Conservation (phyloP, 1,140 invertebrate species). For the Orchestia grillus region DNA sequence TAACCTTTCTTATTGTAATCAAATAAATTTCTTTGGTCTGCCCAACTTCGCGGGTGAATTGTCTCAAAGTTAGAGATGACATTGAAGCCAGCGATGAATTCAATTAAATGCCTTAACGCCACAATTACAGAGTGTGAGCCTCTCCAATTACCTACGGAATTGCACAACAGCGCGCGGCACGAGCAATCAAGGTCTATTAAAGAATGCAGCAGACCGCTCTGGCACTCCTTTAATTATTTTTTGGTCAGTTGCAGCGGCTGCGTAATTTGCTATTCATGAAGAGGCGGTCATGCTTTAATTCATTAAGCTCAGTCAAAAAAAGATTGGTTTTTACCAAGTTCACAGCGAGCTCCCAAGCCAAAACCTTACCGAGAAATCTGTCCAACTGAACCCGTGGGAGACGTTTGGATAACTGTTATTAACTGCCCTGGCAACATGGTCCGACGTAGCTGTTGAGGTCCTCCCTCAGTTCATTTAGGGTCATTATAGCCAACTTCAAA, state of each 20-base stretch:
- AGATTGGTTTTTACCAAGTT: not conserved
- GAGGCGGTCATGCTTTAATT: not conserved
- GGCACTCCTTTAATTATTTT: conserved; percentile 2
- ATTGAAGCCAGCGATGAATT: not conserved
- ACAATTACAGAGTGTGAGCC: not conserved
- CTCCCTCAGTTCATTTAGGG: not conserved
- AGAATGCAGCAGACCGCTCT: not conserved
- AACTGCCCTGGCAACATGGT: not conserved
- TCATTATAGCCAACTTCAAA: not conserved
- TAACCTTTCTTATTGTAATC: too few species aligned
- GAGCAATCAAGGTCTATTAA: not conserved
- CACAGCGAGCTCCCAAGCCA: not conserved
- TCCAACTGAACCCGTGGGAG: not conserved
- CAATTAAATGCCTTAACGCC: not conserved
- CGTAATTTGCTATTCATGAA: not conserved
- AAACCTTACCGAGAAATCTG: not conserved
- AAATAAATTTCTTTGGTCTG: too few species aligned
- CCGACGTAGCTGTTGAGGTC: not conserved
- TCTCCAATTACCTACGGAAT: not conserved
- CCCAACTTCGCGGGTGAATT: too few species aligned
- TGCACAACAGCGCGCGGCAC: not conserved
- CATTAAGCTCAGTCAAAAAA: not conserved
- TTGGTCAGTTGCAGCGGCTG: not conserved
- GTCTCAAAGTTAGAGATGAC: not conserved
- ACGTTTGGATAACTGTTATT: conserved; percentile 1